Evolutionary conservation across 2,113 vertebrate species (phyloP).

Genomic region (Columba livia): DNA sequence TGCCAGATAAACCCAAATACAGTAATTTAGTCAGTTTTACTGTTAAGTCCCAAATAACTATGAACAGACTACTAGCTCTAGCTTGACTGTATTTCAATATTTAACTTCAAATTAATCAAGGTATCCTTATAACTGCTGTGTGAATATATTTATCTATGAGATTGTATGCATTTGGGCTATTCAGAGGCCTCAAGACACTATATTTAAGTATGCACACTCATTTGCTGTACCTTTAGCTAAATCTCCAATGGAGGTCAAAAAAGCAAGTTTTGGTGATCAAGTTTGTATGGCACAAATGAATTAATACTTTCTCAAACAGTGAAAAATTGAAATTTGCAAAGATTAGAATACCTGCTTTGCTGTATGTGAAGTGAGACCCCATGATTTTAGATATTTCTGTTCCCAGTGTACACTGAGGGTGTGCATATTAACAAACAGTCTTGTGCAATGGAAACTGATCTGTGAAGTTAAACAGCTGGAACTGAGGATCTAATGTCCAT

Average conservation of each 20-base stretch:
- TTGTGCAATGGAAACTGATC: neutral
- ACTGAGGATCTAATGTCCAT: neutral
- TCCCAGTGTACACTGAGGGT: neutral
- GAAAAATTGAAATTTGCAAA: neutral
- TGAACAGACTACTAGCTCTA: neutral
- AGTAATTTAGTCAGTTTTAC: neutral
- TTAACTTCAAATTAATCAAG: neutral
- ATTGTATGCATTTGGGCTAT: neutral
- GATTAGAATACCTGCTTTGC: neutral
- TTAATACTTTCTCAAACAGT: neutral
- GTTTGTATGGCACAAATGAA: neutral
- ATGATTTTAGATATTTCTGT: neutral
- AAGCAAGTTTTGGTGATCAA: neutral
- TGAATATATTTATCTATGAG: neutral
- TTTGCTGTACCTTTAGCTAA: neutral
- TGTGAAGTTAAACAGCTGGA: neutral
- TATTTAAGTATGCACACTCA: neutral
- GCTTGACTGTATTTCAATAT: neutral
- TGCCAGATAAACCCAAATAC: neutral
- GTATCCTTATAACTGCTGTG: neutral
- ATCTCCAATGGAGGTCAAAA: neutral
- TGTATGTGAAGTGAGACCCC: neutral
- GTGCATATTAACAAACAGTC: neutral
- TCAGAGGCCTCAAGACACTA: neutral
- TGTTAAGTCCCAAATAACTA: neutral